Evolutionary conservation across 2,113 vertebrate species (phyloP), one percentile per base, ranked within the genome.

Genomic region (Hypomesus transpacificus): DNA sequence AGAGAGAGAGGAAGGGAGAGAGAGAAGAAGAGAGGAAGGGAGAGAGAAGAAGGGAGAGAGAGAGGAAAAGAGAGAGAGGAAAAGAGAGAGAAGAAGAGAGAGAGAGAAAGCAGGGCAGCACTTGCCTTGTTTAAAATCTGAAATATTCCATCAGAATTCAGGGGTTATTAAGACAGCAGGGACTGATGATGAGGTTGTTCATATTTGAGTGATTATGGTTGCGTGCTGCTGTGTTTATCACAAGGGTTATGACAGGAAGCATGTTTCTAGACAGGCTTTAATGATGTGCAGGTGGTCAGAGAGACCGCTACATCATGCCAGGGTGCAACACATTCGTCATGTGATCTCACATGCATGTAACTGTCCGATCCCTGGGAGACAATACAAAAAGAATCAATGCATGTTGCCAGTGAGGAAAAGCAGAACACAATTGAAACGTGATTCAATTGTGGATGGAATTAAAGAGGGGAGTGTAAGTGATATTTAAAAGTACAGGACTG

Each of bases 111-210:
- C 14, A 22, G 60, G 51, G 70, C 4, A 2, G 13, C 46, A 21
- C 58, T 50, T 39, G 66, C 46, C 28, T 53, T 4, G 61, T 71
- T 3, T 74, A 59, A 20, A 52, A 58, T 22, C 51, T 7, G 69
- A 78, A 50, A 77, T 46, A 72, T 77, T 80, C 78, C 77, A 69
- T 70, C 76, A 65, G 64, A 31, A 71, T 14, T 51, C 11, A 53
- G 64, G 3, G 66, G 72, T 82, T 71, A 75, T 82, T 71, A 75
- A 75, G 52, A 74, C 72, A 82, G 80, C 76, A 76, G 80, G 81
- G 80, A 80, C 75, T 66, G 64, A 84, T 85, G 83, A 84, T 3
- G 67, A 53, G 60, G 34, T 56, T 82, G 34, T 56, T 81, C 70
- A 74, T 67, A 68, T 79, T 82, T 78, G 71, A 80, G 70, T 83